A percentile compares a stretch with the other conserved stretches of the same genome.
Evolutionary conservation across 2,113 vertebrate genomes (phyloP).

Genomic region (Oriolus oriolus): DNA sequence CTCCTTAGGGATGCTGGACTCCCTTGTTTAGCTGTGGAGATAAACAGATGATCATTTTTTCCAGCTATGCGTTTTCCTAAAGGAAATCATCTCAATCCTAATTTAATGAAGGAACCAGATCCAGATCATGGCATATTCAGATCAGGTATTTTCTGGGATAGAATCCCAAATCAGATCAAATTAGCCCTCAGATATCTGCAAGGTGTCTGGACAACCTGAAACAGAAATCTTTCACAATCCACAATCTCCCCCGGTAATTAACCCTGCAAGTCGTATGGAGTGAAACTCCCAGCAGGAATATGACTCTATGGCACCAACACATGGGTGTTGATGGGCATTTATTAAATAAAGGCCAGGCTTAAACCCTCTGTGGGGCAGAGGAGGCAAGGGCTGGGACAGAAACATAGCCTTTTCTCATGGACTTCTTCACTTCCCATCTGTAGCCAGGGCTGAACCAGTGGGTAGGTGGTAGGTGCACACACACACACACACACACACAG

Average conservation of each 20-base stretch:
- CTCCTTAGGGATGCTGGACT: not conserved
- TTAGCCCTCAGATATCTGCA: not conserved
- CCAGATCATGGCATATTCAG: not conserved
- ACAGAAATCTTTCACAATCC: not conserved
- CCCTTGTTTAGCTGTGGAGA: not conserved
- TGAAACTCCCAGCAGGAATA: not conserved
- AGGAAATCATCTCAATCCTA: not conserved
- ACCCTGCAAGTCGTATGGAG: not conserved
- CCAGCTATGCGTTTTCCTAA: not conserved
- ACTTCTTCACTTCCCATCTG: not conserved
- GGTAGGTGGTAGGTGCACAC: not conserved
- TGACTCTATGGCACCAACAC: not conserved
- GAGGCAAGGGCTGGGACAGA: not conserved
- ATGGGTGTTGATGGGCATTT: not conserved
- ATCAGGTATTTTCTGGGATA: not conserved
- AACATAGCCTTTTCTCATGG: fast-evolving
- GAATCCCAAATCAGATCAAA: not conserved
- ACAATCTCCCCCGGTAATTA: not conserved
- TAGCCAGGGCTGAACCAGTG: not conserved
- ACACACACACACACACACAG: not conserved
- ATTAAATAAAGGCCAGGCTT: not conserved
- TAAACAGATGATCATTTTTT: not conserved
- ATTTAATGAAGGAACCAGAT: not conserved
- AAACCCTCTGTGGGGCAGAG: not conserved
- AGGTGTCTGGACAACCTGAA: not conserved